Conservation (phyloP, 2,113 vertebrate species). For the Delphinapterus leucas region DNA sequence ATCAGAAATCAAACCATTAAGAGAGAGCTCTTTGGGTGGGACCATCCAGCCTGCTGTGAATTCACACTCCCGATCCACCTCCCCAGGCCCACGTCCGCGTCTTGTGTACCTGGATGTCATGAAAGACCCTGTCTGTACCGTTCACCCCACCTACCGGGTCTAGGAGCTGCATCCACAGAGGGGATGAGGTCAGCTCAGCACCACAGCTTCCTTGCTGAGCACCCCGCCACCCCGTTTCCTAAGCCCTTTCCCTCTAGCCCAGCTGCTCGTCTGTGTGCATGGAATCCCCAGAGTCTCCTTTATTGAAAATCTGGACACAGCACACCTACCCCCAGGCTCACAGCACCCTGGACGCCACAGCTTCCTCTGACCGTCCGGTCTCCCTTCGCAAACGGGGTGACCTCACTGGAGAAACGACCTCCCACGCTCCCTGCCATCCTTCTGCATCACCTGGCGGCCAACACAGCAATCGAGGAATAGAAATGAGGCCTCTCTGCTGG, state of each 20-base stretch:
- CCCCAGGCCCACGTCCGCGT: fast-evolving
- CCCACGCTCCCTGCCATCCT: neutral
- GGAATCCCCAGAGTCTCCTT: neutral
- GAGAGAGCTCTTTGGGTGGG: neutral
- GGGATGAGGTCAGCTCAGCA: neutral
- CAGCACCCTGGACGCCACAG: neutral
- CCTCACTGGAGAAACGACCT: neutral
- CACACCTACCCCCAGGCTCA: neutral
- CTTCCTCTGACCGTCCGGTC: neutral
- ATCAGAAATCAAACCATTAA: neutral
- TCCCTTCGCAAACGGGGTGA: fast-evolving
- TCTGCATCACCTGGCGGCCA: too few species aligned
- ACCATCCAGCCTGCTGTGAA: fast-evolving
- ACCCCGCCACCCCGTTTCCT: neutral
- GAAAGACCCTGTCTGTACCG: neutral
- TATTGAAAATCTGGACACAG: neutral
- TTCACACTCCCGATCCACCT: too few species aligned
- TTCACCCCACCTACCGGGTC: neutral
- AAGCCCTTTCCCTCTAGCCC: neutral
- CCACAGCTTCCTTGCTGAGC: neutral
- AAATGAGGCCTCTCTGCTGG: fast-evolving
- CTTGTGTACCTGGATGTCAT: neutral
- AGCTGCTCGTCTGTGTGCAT: neutral
- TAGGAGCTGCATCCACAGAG: neutral
- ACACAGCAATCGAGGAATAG: neutral